phyloP scores from a whole-genome alignment of 1,140 invertebrate genomes.

The Plectrocnemia conspersa region DNA sequence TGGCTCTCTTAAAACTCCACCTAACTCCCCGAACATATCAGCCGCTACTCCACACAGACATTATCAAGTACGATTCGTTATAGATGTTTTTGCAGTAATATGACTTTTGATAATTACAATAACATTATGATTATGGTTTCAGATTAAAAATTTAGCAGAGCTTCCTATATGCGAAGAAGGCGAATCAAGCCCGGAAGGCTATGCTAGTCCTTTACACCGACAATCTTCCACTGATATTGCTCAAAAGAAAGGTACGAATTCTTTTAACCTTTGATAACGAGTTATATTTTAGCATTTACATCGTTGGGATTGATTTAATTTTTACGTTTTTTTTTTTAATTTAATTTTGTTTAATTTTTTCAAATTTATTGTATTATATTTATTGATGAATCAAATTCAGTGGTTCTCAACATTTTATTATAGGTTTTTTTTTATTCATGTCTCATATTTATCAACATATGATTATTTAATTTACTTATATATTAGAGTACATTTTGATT shows the following conservation, averaged over 20 bases:
- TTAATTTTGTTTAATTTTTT: neutral
- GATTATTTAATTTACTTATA: no score
- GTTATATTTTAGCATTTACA: no score
- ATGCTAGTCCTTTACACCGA: conserved; percentile 45
- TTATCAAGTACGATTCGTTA: conserved; percentile 48
- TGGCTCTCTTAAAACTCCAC: conserved; percentile 55
- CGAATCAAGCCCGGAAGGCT: conserved; percentile 55
- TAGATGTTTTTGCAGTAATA: conserved; percentile 10
- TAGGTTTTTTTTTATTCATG: no score
- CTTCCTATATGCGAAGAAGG: conserved; percentile 59
- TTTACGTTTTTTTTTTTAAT: neutral
- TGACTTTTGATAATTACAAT: conserved; percentile 9
- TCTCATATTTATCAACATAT: no score
- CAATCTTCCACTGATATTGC: conserved; percentile 44
- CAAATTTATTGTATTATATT: neutral
- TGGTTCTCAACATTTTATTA: no score
- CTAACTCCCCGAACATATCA: conserved; percentile 68
- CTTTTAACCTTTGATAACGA: no score
- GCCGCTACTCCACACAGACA: conserved; percentile 51
- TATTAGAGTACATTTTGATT: no score
- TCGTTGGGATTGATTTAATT: conserved; percentile 2
- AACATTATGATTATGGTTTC: conserved; percentile 26
- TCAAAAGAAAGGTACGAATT: conserved; percentile 47
- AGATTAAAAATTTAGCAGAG: conserved; percentile 56
- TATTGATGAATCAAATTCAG: no score